Evolutionary conservation across 2,888 invertebrate species (phyloP), one percentile per base, ranked within the genome.

Genomic region (Strigamia transsilvanica): DNA sequence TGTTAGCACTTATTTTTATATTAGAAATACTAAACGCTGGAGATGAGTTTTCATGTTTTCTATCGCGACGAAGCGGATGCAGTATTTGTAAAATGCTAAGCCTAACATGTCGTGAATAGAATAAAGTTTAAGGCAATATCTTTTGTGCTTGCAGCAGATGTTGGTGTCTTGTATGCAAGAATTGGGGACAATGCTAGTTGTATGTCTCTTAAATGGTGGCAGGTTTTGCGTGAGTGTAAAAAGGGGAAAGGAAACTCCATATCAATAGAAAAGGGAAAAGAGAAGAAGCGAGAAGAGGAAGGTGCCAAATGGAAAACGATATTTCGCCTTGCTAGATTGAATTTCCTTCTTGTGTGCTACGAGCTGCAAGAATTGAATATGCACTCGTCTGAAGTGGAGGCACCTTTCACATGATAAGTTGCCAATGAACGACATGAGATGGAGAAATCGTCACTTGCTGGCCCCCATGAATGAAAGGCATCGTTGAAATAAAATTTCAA

Each of bases 261-360:
- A 66, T 66, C 66, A 66, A 66, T 66, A 66, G 66, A 66, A 66
- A 66, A 66, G 66, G 66, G 27, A 27, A 66, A 13, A 23, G 66
- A 66, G 66, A 66, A 27, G 27, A 23, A 66, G 66, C 23, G 66
- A 27, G 66, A 23, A 66, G 66, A 27, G 66, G 66, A 66, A 66
- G 66, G 66, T 66, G 66, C 66, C 66, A 66, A 66, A 66, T 66
- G 66, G 66, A 66, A 66, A 66, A 66, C 66, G 66, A 66, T 66
- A 66, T 66, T 66, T 66, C 66, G 66, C 66, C 66, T 23, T 66
- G 66, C 66, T 66, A 66, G 66, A 66, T 66, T 66, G 66, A 66
- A 66, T 66, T 66, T 66, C 66, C 66, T 66, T 15, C 66, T 66
- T 66, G 66, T 66, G 66, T 66, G 66, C 66, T 66, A 66, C 66